A percentile compares a stretch with the other conserved stretches of the same genome.
phyloP scores from a whole-genome alignment of 2,113 vertebrate species.

The Camarhynchus parvulus region DNA sequence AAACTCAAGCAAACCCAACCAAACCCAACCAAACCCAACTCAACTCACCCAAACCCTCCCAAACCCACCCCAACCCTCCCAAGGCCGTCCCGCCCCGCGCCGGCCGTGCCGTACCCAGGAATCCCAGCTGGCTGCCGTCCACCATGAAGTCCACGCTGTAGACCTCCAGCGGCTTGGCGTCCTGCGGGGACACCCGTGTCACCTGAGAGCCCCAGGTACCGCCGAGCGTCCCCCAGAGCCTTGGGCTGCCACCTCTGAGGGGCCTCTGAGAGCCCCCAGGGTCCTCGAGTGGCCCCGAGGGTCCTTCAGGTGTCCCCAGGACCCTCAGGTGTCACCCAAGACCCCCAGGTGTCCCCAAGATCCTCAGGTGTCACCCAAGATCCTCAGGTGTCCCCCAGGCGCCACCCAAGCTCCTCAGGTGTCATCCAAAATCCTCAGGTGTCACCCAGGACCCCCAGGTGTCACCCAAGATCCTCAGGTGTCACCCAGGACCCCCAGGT shows the following conservation, averaged over 20 bases:
- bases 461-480: no score
- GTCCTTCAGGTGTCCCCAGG: neutral
- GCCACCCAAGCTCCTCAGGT: no score
- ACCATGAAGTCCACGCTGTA: neutral
- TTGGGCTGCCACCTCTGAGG: no score
- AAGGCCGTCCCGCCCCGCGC: rapidly evolving
- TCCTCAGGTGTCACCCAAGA: neutral
- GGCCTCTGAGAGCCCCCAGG: no score
- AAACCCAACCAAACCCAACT: neutral
- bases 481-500: no score
- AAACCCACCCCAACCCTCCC: neutral
- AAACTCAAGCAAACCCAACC: no score
- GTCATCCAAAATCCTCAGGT: no score
- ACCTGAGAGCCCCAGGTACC: neutral
- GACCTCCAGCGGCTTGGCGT: neutral
- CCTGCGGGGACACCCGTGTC: neutral
- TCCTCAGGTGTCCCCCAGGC: no score
- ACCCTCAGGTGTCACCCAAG: no score
- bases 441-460: no score
- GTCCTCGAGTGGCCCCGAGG: no score
- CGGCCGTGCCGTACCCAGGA: neutral
- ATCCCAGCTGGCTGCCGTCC: neutral
- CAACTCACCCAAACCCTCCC: no score
- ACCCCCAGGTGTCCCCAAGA: neutral
- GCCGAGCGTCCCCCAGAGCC: neutral